phyloP scores from a whole-genome alignment of 2,797 vertebrate genomes.

The Mus spretus region DNA sequence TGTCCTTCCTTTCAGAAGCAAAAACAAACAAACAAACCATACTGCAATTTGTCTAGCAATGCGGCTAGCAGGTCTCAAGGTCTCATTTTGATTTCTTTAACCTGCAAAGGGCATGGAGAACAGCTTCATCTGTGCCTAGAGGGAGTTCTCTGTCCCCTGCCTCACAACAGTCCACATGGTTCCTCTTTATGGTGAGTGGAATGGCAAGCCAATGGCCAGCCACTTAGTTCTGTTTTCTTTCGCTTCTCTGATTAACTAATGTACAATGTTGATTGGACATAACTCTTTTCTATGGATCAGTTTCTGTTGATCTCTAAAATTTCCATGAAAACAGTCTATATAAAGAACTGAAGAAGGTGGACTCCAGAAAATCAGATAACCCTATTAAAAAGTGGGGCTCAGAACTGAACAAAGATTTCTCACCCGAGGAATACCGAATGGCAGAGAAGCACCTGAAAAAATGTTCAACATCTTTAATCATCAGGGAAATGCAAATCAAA shows the following conservation, averaged over 20 bases:
- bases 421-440: too few relatives aligned
- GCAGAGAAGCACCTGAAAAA: too few relatives aligned
- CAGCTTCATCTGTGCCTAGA: background rate
- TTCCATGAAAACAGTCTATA: background rate
- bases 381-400: too few relatives aligned
- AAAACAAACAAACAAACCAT: too few relatives aligned
- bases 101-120: background rate
- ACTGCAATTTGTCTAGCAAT: background rate
- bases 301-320: conserved; percentile 20
- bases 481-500: too few relatives aligned
- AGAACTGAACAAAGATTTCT: too few relatives aligned
- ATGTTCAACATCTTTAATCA: too few relatives aligned
- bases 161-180: background rate
- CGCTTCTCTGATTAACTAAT: background rate
- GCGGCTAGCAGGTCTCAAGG: background rate
- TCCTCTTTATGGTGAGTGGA: background rate
- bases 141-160: background rate
- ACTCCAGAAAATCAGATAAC: too few relatives aligned
- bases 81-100: background rate
- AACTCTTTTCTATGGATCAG: background rate
- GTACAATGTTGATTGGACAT: background rate
- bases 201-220: background rate
- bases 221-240: background rate
- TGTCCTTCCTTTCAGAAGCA: background rate
- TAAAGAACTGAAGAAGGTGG: too few relatives aligned